Percentiles rank a stretch among this genome's conserved stretches.
Evolutionary conservation across 2,888 invertebrate species (phyloP).

Genomic region (Homarus gammarus): DNA sequence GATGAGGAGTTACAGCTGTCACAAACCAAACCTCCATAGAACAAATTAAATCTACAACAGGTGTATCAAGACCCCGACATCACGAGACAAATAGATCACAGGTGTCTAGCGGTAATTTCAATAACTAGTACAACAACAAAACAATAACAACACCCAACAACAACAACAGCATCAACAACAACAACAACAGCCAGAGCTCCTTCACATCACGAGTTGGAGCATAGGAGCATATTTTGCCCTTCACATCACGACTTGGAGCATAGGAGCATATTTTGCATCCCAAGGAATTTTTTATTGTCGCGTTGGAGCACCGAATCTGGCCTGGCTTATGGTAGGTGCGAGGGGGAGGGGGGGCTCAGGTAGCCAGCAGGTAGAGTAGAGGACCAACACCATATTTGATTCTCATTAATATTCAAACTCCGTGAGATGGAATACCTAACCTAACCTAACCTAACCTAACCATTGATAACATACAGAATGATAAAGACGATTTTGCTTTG

Average conservation of each 20-base stretch:
- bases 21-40: too few species aligned
- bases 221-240: slow-evolving; percentile 31
- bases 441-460: too few species aligned
- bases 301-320: slow-evolving; percentile 14
- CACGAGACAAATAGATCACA: too few species aligned
- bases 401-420: slow-evolving; percentile 52
- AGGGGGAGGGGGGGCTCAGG: neutral
- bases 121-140: too few species aligned
- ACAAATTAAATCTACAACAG: too few species aligned
- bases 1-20: too few species aligned
- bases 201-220: slow-evolving; percentile 8
- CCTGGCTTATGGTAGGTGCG: slow-evolving; percentile 3
- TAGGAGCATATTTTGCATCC: slow-evolving; percentile 44
- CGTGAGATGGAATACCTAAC: slow-evolving; percentile 52
- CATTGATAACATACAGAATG: too few species aligned
- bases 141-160: too few species aligned
- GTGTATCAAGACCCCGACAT: too few species aligned
- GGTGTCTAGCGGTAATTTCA: too few species aligned
- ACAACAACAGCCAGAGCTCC: neutral
- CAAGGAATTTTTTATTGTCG: slow-evolving; percentile 29
- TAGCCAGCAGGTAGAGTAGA: neutral
- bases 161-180: too few species aligned
- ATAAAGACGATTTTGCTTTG: too few species aligned
- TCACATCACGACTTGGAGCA: slow-evolving; percentile 15
- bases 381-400: slow-evolving; percentile 51